These are phyloP conservation scores for Rhodeus uyekii DNA, from an alignment of 2,797 vertebrate genomes.

Conservation along the genomic window DNA sequence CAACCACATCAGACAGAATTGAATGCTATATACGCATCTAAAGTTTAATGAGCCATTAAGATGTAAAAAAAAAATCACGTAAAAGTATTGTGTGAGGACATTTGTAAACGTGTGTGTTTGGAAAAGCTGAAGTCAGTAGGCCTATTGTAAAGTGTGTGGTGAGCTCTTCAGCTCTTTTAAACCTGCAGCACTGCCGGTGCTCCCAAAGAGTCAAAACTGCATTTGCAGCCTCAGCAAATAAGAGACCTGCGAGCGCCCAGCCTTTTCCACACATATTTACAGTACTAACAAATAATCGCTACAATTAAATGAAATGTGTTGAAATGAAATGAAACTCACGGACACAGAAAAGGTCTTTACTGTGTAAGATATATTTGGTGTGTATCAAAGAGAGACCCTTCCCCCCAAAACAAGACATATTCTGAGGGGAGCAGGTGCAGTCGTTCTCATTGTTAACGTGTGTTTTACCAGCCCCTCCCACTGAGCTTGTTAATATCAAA, in stretches of 20 bases:
- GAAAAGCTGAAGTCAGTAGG: slow-evolving; percentile 25
- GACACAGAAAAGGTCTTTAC: slow-evolving; percentile 13
- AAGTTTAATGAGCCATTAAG: background rate
- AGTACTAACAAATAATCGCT: background rate
- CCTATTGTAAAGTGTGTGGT: slow-evolving; percentile 23
- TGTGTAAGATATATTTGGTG: background rate
- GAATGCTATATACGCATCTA: background rate
- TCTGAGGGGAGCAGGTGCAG: slow-evolving; percentile 40
- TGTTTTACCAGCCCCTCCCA: slow-evolving; percentile 41
- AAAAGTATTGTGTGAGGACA: background rate
- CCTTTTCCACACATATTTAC: slow-evolving; percentile 31
- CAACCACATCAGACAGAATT: background rate
- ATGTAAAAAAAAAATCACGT: background rate
- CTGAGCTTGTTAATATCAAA: slow-evolving; percentile 31
- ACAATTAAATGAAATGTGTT: background rate
- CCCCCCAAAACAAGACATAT: slow-evolving; percentile 10
- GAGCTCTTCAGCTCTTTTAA: slow-evolving; percentile 45
- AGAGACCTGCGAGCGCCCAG: slow-evolving; percentile 34
- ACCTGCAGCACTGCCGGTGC: slow-evolving; percentile 39
- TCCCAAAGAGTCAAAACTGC: slow-evolving; percentile 47
- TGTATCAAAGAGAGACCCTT: slow-evolving; percentile 8
- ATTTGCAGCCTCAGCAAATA: slow-evolving; percentile 52
- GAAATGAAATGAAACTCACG: too few relatives aligned
- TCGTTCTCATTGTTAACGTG: slow-evolving; percentile 14
- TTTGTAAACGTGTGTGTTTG: background rate